Conservation (phyloP, 2,888 invertebrate species). For the Orthosia incerta region DNA sequence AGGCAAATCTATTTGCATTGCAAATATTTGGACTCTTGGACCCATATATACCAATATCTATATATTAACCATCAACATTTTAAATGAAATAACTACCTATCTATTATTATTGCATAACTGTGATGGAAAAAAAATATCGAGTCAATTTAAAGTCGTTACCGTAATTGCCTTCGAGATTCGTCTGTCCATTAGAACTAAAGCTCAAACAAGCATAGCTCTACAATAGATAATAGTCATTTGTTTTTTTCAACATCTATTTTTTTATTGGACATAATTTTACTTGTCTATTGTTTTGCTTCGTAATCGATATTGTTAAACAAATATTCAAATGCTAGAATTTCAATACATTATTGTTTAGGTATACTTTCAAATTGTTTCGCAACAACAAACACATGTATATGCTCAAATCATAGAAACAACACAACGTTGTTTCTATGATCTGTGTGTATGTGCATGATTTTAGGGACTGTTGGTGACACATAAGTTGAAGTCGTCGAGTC, state of each 20-base stretch:
- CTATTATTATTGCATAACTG: conserved; percentile 5
- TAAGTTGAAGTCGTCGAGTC: not conserved
- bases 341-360: not conserved
- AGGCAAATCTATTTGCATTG: conserved; percentile 47
- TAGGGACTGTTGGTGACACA: not conserved
- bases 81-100: not conserved
- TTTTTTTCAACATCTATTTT: not conserved
- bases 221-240: not conserved
- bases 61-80: not conserved
- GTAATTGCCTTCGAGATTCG: conserved; percentile 1
- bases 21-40: conserved; percentile 44
- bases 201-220: not conserved
- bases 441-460: too few relatives aligned
- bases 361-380: not conserved
- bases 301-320: not conserved
- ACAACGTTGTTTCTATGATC: too few relatives aligned
- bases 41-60: not conserved
- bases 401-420: too few relatives aligned
- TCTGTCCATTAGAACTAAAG: not conserved
- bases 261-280: not conserved
- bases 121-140: not conserved
- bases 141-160: conserved; percentile 25
- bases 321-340: not conserved
- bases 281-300: not conserved
- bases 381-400: too few relatives aligned